These are phyloP conservation scores for Magallana nippona DNA, from an alignment of 2,888 invertebrate species.

Conservation along the genomic window DNA sequence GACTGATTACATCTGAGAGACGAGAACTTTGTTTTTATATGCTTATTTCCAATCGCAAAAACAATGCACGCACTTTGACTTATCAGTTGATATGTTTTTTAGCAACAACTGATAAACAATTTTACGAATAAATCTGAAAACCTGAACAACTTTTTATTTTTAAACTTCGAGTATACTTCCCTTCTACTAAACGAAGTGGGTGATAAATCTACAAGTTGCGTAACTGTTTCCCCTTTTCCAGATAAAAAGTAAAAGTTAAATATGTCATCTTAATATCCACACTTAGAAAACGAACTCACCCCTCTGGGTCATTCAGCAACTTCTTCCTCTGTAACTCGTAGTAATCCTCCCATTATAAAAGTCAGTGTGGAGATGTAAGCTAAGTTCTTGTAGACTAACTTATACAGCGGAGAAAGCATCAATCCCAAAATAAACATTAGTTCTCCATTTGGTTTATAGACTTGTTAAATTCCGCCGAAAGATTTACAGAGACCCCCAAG, in stretches of 20 bases:
- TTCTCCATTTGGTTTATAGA: slow-evolving; percentile 27
- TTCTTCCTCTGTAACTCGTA: too few relatives aligned
- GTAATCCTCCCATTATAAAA: too few relatives aligned
- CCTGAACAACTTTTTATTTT: not conserved
- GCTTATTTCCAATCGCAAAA: not conserved
- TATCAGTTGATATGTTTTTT: not conserved
- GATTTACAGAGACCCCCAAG: slow-evolving; percentile 19
- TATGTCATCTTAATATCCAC: too few relatives aligned
- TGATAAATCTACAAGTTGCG: too few relatives aligned
- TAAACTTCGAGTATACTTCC: too few relatives aligned
- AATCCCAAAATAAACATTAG: slow-evolving; percentile 27
- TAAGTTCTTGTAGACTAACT: too few relatives aligned
- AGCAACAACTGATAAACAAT: slow-evolving; percentile 1
- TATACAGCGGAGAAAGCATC: not conserved
- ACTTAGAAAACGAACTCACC: too few relatives aligned
- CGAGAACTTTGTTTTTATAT: not conserved
- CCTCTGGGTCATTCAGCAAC: too few relatives aligned
- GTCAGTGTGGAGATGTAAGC: too few relatives aligned
- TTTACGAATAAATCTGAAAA: not conserved
- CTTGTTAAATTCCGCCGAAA: slow-evolving; percentile 13
- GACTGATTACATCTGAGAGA: slow-evolving; percentile 8
- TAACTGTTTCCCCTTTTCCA: too few relatives aligned
- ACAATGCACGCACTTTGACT: slow-evolving; percentile 15
- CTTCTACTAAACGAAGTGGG: too few relatives aligned
- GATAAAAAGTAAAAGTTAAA: too few relatives aligned